Evolutionary conservation across 2,797 vertebrate species (phyloP).

Genomic region (Coendou prehensilis): DNA sequence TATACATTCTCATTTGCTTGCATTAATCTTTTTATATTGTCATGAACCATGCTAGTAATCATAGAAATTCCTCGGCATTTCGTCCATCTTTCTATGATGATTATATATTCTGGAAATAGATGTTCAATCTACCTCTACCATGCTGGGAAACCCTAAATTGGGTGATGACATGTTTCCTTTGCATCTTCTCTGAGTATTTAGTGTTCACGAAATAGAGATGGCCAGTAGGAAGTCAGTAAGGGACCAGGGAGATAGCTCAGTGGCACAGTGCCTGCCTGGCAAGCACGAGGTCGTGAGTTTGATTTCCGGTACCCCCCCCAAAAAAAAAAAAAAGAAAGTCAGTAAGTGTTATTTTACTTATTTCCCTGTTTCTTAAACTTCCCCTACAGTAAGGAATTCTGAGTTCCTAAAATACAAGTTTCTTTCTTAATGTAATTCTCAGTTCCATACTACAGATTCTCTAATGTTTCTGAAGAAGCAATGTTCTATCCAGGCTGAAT

Average conservation of each 20-base stretch:
- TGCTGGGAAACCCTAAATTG: not conserved
- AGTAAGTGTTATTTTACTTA: not conserved
- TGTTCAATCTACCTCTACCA: not conserved
- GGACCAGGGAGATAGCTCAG: too few species aligned
- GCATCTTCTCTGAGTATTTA: not conserved
- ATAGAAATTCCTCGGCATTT: not conserved
- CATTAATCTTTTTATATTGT: not conserved
- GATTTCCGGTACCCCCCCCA: too few species aligned
- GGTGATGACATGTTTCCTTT: conserved; percentile 46
- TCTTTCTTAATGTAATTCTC: conserved; percentile 39
- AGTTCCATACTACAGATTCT: not conserved
- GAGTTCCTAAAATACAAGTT: not conserved
- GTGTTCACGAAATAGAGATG: not conserved
- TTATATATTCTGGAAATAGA: conserved; percentile 9
- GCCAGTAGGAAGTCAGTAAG: not conserved
- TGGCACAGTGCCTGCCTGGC: too few species aligned
- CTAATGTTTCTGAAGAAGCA: not conserved
- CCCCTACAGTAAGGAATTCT: not conserved
- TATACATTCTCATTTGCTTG: not conserved
- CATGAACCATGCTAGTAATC: not conserved
- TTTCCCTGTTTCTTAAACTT: conserved; percentile 18
- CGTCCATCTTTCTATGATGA: not conserved
- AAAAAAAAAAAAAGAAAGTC: not conserved
- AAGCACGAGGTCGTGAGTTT: too few species aligned
- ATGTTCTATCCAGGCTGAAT: not conserved